Conservation (phyloP, 2,888 invertebrate genomes). For the Agriopis aurantiaria region DNA sequence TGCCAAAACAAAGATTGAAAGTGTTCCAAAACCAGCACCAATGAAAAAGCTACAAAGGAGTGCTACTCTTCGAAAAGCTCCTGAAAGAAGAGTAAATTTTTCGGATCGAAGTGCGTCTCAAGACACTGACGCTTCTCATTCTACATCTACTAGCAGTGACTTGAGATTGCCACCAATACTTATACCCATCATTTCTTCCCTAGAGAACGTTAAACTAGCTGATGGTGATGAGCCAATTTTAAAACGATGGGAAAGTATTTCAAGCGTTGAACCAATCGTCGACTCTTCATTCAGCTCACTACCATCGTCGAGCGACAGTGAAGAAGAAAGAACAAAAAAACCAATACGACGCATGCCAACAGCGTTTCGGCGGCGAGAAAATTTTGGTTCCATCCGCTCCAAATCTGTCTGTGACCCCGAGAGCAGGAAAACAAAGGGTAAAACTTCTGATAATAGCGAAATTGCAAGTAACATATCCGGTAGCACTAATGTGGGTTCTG, state of each 20-base stretch:
- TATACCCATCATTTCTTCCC: conserved; percentile 88
- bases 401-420: conserved; percentile 84
- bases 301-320: conserved; percentile 83
- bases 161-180: conserved; percentile 90
- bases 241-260: conserved; percentile 88
- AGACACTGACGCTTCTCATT: conserved; percentile 88
- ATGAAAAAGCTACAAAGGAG: conserved; percentile 75
- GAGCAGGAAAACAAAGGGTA: conserved; percentile 66
- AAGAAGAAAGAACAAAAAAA: conserved; percentile 75
- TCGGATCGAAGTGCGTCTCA: conserved; percentile 86
- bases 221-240: conserved; percentile 75
- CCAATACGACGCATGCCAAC: conserved; percentile 75
- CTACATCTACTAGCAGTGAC: conserved; percentile 87
- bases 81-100: conserved; percentile 83
- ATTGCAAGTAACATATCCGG: conserved; percentile 78
- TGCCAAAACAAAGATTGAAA: conserved; percentile 57
- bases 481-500: conserved; percentile 76
- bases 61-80: conserved; percentile 75
- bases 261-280: conserved; percentile 90
- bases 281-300: conserved; percentile 89
- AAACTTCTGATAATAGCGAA: conserved; percentile 76
- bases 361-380: conserved; percentile 72
- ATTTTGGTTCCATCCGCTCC: conserved; percentile 75
- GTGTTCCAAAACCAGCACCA: conserved; percentile 55
- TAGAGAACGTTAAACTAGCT: conserved; percentile 83